Evolutionary conservation across 2,797 vertebrate genomes (phyloP).

Genomic region (Melanotaenia pygmaea): DNA sequence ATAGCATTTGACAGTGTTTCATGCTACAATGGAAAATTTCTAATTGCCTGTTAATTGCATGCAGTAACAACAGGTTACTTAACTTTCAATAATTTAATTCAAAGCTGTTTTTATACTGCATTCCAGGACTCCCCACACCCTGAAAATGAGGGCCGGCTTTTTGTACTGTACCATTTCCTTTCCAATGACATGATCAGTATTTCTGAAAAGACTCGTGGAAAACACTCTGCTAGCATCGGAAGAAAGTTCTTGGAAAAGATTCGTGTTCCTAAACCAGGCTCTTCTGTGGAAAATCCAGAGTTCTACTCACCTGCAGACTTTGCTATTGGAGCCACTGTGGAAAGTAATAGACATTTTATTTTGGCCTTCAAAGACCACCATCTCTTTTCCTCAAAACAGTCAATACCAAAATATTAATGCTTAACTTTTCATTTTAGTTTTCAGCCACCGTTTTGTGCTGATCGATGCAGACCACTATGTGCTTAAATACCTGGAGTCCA

Average conservation of each 20-base stretch:
- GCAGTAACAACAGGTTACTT: not conserved
- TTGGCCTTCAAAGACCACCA: not conserved
- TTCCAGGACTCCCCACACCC: conserved; percentile 88
- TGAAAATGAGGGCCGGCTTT: conserved; percentile 83
- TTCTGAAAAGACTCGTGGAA: conserved; percentile 84
- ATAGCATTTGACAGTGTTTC: not conserved
- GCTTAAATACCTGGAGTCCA: conserved; percentile 87
- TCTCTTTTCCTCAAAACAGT: not conserved
- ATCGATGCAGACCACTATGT: conserved; percentile 86
- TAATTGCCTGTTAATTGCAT: not conserved
- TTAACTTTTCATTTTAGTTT: conserved; percentile 78
- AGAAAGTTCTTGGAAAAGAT: conserved; percentile 89
- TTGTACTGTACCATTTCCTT: conserved; percentile 90
- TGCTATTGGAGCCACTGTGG: conserved; percentile 86
- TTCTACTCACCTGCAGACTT: conserved; percentile 91
- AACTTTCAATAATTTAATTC: not conserved
- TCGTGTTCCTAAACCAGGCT: conserved; percentile 86
- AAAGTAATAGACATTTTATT: conserved; percentile 80
- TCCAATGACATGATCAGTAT: conserved; percentile 89
- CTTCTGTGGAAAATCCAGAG: conserved; percentile 76
- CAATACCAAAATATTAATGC: not conserved
- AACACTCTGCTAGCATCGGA: conserved; percentile 88
- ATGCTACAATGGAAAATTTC: not conserved
- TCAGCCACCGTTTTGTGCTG: conserved; percentile 89
- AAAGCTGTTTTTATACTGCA: not conserved